Conservation (phyloP, 2,113 vertebrate species). For the Myrmecobius fasciatus region DNA sequence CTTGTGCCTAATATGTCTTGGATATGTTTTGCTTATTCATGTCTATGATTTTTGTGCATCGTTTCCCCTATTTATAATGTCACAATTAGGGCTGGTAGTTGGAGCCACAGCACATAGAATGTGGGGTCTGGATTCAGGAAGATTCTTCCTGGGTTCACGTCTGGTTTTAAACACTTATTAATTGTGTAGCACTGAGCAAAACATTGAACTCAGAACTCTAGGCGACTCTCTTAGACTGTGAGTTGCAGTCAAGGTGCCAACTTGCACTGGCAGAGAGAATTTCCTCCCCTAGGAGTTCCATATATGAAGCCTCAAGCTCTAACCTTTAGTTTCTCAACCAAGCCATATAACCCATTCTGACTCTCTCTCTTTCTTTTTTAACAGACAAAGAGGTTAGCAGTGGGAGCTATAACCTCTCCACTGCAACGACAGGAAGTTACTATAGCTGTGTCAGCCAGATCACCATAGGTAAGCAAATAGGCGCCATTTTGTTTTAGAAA, state of each 20-base stretch:
- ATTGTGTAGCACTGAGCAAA: background rate
- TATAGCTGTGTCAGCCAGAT: constrained; percentile 91
- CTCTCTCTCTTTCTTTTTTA: constrained; percentile 53
- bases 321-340: background rate
- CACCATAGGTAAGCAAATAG: constrained; percentile 87
- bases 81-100: background rate
- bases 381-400: constrained; percentile 87
- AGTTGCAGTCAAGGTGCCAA: background rate
- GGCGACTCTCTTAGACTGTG: background rate
- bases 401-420: constrained; percentile 87
- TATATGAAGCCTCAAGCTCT: background rate
- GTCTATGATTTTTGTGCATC: background rate
- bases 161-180: background rate
- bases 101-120: background rate
- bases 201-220: background rate
- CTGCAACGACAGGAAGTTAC: constrained; percentile 86
- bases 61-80: background rate
- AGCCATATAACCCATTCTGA: background rate
- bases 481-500: background rate
- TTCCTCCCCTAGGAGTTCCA: background rate
- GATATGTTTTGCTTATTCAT: background rate
- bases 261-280: background rate
- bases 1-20: background rate
- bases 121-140: background rate
- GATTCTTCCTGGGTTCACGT: background rate